phyloP scores from a whole-genome alignment of 2,797 vertebrate genomes.

The Sebastiscus tertius region DNA sequence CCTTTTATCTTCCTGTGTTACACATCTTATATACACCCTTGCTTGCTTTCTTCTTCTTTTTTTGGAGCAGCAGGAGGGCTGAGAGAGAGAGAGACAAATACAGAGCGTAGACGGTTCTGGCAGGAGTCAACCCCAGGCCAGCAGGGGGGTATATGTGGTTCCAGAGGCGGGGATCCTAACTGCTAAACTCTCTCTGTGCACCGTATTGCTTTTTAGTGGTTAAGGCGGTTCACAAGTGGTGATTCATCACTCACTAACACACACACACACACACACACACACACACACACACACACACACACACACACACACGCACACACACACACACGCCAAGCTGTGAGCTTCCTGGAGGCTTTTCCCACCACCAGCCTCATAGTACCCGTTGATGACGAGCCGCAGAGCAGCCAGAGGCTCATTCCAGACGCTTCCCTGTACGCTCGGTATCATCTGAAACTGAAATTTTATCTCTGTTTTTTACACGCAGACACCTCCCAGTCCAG shows the following conservation, averaged over 20 bases:
- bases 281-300: neutral
- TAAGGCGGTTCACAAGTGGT: slow-evolving; percentile 38
- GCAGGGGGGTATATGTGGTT: slow-evolving; percentile 23
- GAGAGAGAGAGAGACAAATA: neutral
- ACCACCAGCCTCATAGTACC: slow-evolving; percentile 31
- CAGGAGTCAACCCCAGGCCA: slow-evolving; percentile 18
- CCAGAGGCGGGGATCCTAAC: slow-evolving; percentile 26
- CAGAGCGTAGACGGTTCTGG: neutral
- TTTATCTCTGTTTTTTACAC: neutral
- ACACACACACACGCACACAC: slow-evolving; percentile 13
- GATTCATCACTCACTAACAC: slow-evolving; percentile 52
- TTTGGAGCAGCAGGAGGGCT: slow-evolving; percentile 5
- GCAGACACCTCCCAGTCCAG: neutral
- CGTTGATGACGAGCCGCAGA: slow-evolving; percentile 44
- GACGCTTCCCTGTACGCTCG: slow-evolving; percentile 17
- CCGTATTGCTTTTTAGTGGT: slow-evolving; percentile 55
- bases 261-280: slow-evolving; percentile 9
- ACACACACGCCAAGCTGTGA: slow-evolving; percentile 33
- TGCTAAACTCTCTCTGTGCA: slow-evolving; percentile 36
- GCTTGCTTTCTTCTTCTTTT: neutral
- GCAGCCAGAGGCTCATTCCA: slow-evolving; percentile 48
- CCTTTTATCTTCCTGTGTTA: neutral
- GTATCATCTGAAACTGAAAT: slow-evolving; percentile 30
- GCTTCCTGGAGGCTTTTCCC: slow-evolving; percentile 45
- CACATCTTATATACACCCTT: neutral